Base-by-base conservation (phyloP, 2,888 invertebrate species). In the Caenorhabditis drosophilae region DNA sequence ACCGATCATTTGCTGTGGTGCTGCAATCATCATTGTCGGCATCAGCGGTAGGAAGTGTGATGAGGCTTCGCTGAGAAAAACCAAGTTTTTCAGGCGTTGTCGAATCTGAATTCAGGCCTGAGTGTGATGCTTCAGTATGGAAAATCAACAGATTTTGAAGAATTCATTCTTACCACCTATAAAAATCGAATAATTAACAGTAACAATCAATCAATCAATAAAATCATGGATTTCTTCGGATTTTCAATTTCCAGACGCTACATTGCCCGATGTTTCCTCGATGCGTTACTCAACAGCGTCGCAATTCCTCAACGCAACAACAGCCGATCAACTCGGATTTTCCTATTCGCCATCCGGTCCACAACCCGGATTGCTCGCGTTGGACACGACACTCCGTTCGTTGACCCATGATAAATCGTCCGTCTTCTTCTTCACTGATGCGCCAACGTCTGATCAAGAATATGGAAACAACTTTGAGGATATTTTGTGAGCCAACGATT, bases 321-420 rank as follows among this genome's bases (percentile, higher is more conserved):
- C 54, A 3, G 48, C 40, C 18, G 64, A 58, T 15, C 57, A 60
- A 31, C 48, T 70, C 22, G 51, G 25, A 18, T 70, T 58, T 26
- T 47, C 60, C 16, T 67, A 57, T 25, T 64, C 71, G 26, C 55
- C 67, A 22, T 12, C 44, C 26, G 53, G 55, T 6, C 11, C 47
- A 1, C 71, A 67, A 51, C 64, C 67, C 2, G 63, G 64, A 41
- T 35, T 68, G 2, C 44, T 45, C 4, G 71, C 71, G 9, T 35
- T 71, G 18, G 49, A 59, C 25, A 53, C 64, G 0, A 58, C 71
- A 9, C 16, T 71, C 34, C 41, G 38, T 35, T 57, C 61, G 0
- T 55, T 71, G 51, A 61, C 61, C 38, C 56, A 59, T 41, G 71
- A 71, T 35, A 71, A 71, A 40, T 68, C 67, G 1, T 67, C 71